phyloP scores from a whole-genome alignment of 2,113 vertebrate genomes.

The Lagopus muta region DNA sequence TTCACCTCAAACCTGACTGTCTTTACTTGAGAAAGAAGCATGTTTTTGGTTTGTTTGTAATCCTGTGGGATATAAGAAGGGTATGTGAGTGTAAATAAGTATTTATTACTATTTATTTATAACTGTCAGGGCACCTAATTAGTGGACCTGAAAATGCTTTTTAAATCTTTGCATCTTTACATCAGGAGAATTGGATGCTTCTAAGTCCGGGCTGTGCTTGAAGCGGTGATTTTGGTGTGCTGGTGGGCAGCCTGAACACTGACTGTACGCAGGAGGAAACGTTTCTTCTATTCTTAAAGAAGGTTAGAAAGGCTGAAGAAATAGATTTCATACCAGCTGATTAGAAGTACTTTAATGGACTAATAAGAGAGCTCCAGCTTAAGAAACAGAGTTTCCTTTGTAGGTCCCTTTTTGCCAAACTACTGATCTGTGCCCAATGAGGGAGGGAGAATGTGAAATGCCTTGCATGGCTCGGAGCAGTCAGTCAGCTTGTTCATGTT shows the following conservation, averaged over 20 bases:
- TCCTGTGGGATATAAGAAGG: neutral
- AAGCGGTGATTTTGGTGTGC: neutral
- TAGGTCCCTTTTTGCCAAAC: neutral
- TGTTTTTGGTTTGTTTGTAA: slow-evolving; percentile 17
- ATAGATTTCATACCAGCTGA: neutral
- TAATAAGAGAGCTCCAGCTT: neutral
- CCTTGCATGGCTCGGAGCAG: neutral
- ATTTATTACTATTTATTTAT: slow-evolving; percentile 70
- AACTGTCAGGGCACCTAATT: neutral
- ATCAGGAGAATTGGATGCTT: neutral
- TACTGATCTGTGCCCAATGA: neutral
- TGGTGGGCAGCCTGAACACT: neutral
- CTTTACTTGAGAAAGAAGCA: neutral
- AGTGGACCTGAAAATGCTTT: neutral
- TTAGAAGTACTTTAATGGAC: neutral
- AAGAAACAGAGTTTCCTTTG: neutral
- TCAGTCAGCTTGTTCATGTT: neutral
- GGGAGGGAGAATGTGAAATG: neutral
- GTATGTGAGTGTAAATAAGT: slow-evolving; percentile 17
- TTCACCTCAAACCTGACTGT: neutral
- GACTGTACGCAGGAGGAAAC: neutral
- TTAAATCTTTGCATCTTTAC: neutral
- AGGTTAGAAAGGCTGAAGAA: neutral
- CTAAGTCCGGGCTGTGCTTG: neutral
- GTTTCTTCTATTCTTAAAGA: neutral